Conservation (phyloP, 2,888 invertebrate species). For the Mythimna ferrago region DNA sequence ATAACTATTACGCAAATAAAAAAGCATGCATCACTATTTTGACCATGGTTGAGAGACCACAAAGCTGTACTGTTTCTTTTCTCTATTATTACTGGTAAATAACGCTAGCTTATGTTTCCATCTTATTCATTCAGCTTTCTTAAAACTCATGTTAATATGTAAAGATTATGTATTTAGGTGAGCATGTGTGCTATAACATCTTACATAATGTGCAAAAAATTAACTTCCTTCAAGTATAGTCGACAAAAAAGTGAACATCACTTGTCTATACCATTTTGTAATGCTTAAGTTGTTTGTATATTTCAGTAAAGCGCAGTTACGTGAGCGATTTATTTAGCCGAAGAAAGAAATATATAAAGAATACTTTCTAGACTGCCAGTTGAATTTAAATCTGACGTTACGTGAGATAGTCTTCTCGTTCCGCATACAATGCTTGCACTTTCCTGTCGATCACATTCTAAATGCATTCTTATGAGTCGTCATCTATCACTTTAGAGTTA, state of each 20-base stretch:
- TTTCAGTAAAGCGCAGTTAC: constrained; percentile 65
- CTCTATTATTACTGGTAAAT: constrained; percentile 10
- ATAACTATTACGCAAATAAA: constrained; percentile 24
- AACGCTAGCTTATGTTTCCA: neutral
- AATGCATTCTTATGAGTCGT: constrained; percentile 37
- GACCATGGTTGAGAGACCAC: constrained; percentile 27
- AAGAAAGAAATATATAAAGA: constrained; percentile 58
- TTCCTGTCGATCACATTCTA: constrained; percentile 48
- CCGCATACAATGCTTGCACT: constrained; percentile 49
- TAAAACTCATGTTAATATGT: constrained; percentile 16
- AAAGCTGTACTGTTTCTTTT: neutral
- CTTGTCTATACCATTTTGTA: constrained; percentile 37
- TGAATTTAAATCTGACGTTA: constrained; percentile 80
- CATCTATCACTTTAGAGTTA: constrained; percentile 7
- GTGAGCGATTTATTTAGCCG: constrained; percentile 63
- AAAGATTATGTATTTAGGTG: constrained; percentile 42
- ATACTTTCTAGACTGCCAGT: constrained; percentile 79
- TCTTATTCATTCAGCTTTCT: constrained; percentile 19
- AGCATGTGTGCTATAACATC: constrained; percentile 25
- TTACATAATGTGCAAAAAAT: constrained; percentile 42
- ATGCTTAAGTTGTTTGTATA: constrained; percentile 35
- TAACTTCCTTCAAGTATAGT: constrained; percentile 24
- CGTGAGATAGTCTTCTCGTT: constrained; percentile 69
- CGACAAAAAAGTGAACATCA: constrained; percentile 34
- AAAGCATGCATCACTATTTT: constrained; percentile 5